Percentiles rank a stretch among this genome's conserved stretches.
Evolutionary conservation across 2,888 invertebrate genomes (phyloP).

Genomic region (Aproaerema taeniolella): DNA sequence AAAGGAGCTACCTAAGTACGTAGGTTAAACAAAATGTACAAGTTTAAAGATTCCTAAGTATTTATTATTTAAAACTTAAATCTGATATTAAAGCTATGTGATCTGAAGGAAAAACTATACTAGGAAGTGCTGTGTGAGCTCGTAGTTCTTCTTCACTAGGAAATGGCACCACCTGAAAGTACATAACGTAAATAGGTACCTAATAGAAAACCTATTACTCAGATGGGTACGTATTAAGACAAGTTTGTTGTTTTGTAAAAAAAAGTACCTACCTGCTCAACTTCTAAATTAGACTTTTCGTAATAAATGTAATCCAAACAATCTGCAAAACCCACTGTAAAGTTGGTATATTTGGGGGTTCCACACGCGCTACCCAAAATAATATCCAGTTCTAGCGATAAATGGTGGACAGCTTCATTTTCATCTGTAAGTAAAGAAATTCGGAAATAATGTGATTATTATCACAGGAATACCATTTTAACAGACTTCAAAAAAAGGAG

Average conservation of each 20-base stretch:
- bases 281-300: slow-evolving; percentile 79
- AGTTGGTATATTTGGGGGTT: slow-evolving; percentile 90
- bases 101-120: slow-evolving; percentile 94
- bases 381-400: slow-evolving; percentile 81
- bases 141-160: slow-evolving; percentile 87
- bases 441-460: too few species aligned
- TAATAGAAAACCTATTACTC: too few species aligned
- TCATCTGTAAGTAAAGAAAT: slow-evolving; percentile 71
- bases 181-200: too few species aligned
- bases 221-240: too few species aligned
- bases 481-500: too few species aligned
- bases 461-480: too few species aligned
- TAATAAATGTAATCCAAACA: slow-evolving; percentile 96
- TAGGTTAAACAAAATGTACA: too few species aligned
- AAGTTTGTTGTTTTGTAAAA: too few species aligned
- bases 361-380: slow-evolving; percentile 88
- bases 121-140: slow-evolving; percentile 88
- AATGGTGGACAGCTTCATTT: slow-evolving; percentile 79
- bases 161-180: slow-evolving; percentile 86
- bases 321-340: slow-evolving; percentile 86
- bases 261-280: slow-evolving; percentile 84
- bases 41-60: too few species aligned
- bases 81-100: slow-evolving; percentile 94
- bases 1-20: too few species aligned
- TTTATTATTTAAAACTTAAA: slow-evolving; percentile 70